Percentiles rank a stretch among this genome's conserved stretches.
Evolutionary conservation across 2,113 vertebrate genomes (phyloP).

Genomic region (Callipepla californica): DNA sequence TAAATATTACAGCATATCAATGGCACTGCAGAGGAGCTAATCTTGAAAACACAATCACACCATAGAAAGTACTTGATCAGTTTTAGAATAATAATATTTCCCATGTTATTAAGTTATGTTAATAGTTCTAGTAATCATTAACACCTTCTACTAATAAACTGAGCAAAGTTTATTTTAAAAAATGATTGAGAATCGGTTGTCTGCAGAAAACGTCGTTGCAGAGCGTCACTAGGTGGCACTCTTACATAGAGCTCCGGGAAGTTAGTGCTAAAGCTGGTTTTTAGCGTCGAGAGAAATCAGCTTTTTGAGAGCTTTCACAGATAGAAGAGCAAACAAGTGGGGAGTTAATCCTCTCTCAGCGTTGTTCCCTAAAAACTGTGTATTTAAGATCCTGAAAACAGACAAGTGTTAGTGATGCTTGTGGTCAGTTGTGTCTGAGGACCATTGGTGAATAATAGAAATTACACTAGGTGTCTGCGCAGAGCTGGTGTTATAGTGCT

Average conservation of each 20-base stretch:
- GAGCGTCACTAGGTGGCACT: slow-evolving; percentile 52
- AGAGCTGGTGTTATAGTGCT: background rate
- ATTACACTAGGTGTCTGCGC: background rate
- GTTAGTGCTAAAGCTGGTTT: background rate
- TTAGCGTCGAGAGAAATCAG: fast-evolving
- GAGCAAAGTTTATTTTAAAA: background rate
- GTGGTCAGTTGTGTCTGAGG: background rate
- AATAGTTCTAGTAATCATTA: background rate
- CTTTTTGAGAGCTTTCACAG: background rate
- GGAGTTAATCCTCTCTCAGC: background rate
- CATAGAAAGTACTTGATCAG: background rate
- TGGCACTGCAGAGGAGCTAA: background rate
- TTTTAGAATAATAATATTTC: background rate
- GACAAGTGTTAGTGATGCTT: background rate
- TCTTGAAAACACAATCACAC: background rate
- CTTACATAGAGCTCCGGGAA: background rate
- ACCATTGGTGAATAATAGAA: background rate
- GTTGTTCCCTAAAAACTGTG: fast-evolving
- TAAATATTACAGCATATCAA: background rate
- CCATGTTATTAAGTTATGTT: background rate
- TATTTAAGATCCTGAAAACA: background rate
- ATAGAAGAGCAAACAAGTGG: background rate
- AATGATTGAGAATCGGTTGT: background rate
- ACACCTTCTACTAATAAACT: background rate
- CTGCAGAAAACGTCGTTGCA: background rate